Conservation (phyloP, 2,888 invertebrate genomes). For the Rotaria macrura region DNA sequence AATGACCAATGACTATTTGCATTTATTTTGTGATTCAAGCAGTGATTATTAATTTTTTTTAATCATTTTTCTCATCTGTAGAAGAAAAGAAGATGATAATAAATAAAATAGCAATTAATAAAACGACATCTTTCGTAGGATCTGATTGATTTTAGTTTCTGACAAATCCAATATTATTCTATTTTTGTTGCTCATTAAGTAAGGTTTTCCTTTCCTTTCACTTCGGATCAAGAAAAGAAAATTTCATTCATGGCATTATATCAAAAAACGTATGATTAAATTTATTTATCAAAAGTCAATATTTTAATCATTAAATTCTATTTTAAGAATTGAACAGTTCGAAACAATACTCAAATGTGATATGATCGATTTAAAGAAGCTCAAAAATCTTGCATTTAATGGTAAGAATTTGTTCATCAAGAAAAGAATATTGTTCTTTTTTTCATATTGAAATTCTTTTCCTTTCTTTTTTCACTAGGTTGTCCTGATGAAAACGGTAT, state of each 20-base stretch:
- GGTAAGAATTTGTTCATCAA: background rate
- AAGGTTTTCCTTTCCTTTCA: no score
- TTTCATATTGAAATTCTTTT: no score
- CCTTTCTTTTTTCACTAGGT: slow-evolving; percentile 13
- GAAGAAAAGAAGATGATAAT: no score
- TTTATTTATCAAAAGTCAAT: no score
- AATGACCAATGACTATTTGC: background rate
- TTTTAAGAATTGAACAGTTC: slow-evolving; percentile 23
- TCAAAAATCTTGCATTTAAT: slow-evolving; percentile 16
- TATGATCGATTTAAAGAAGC: slow-evolving; percentile 25
- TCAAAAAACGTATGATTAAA: background rate
- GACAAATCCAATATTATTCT: background rate
- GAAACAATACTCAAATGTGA: slow-evolving; percentile 24
- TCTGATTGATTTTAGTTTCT: background rate
- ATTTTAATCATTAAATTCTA: background rate
- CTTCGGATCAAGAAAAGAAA: no score
- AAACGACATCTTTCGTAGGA: background rate
- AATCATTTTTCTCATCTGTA: no score
- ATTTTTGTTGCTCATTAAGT: background rate
- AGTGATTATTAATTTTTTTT: no score
- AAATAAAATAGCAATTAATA: background rate
- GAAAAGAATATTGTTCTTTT: no score
- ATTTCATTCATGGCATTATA: background rate
- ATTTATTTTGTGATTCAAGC: no score
- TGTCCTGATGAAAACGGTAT: slow-evolving; percentile 29